Conservation (phyloP, 1,140 invertebrate species). For the Portunus trituberculatus region DNA sequence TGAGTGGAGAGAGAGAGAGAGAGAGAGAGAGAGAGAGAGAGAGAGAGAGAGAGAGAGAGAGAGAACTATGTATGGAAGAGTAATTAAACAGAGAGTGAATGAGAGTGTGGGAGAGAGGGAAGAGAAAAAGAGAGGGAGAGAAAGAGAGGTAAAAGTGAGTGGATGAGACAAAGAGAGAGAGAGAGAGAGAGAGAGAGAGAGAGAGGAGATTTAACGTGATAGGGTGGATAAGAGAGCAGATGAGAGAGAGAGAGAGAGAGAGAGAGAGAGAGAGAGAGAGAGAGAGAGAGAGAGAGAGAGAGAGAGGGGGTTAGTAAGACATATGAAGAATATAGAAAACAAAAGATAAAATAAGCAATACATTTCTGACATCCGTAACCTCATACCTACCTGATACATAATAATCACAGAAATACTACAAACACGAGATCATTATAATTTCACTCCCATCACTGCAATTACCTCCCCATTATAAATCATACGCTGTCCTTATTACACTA, state of each 20-base stretch:
- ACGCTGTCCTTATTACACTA: too few relatives aligned
- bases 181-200: background rate
- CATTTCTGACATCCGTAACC: too few relatives aligned
- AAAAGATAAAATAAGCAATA: too few relatives aligned
- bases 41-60: constrained; percentile 25
- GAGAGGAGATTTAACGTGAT: background rate
- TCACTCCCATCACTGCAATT: too few relatives aligned
- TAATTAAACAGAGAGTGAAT: background rate
- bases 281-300: background rate
- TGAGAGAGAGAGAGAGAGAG: background rate
- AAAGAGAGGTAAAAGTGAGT: background rate
- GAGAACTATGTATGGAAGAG: background rate
- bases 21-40: background rate
- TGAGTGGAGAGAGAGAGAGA: background rate
- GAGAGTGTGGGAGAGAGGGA: background rate
- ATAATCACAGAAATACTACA: too few relatives aligned
- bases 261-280: background rate
- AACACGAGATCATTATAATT: too few relatives aligned
- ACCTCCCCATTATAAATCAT: too few relatives aligned
- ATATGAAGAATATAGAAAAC: background rate
- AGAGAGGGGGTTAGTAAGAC: background rate
- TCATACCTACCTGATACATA: too few relatives aligned
- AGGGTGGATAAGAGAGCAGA: background rate
- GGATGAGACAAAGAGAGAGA: background rate
- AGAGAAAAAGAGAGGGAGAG: background rate